Conservation (phyloP, 1,140 invertebrate species). For the Mylabris phalerata region DNA sequence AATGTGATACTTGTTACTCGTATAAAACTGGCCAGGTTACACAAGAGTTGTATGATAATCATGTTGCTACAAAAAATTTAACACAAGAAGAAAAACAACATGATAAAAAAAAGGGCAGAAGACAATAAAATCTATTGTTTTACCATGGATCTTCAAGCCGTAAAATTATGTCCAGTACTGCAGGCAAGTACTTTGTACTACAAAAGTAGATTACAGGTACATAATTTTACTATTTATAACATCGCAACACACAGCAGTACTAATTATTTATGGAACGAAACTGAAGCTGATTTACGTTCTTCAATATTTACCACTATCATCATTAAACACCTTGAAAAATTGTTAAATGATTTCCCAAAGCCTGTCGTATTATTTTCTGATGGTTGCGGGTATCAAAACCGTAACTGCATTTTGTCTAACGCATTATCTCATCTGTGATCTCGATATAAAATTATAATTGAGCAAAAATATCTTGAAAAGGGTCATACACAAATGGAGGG, state of each 20-base stretch:
- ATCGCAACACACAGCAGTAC: conserved; percentile 24
- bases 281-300: conserved; percentile 27
- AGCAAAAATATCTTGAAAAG: conserved; percentile 26
- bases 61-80: conserved; percentile 3
- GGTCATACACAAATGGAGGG: conserved; percentile 39
- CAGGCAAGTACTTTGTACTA: conserved; percentile 30
- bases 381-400: conserved; percentile 19
- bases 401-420: conserved; percentile 16
- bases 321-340: too few relatives aligned
- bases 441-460: conserved; percentile 13
- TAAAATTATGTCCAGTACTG: conserved; percentile 17
- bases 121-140: background rate
- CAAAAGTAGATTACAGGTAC: conserved; percentile 36
- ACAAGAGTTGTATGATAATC: background rate
- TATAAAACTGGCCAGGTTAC: conserved; percentile 1
- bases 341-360: too few relatives aligned
- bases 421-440: conserved; percentile 13
- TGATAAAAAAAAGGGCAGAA: conserved; percentile 4
- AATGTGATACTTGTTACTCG: conserved; percentile 2
- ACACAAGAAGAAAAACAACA: background rate
- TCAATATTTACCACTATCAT: conserved; percentile 10
- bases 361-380: too few relatives aligned
- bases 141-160: conserved; percentile 17
- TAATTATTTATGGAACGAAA: conserved; percentile 37
- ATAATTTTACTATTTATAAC: conserved; percentile 40